A percentile compares a stretch with the other conserved stretches of the same genome.
Evolutionary conservation across 2,888 invertebrate species (phyloP).

Genomic region (Hemaris fuciformis): DNA sequence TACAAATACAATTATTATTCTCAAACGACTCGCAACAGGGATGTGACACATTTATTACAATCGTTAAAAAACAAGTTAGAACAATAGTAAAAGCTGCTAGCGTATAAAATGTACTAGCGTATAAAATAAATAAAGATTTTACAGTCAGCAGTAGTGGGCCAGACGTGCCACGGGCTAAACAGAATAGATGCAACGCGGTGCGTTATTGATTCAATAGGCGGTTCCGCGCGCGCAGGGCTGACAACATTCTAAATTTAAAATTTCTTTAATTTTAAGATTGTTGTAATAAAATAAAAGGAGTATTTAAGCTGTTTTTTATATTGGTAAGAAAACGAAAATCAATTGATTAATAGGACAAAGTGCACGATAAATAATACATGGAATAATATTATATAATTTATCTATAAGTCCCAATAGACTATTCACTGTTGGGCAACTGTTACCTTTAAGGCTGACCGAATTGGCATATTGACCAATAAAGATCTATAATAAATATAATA

Average conservation of each 20-base stretch:
- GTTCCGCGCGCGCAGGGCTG: constrained; percentile 38
- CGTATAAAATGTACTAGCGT: constrained; percentile 14
- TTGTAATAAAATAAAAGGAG: background rate
- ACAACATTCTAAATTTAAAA: background rate
- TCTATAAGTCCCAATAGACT: too few relatives aligned
- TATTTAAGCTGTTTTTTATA: too few relatives aligned
- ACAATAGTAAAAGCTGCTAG: constrained; percentile 1
- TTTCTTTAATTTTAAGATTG: background rate
- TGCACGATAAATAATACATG: too few relatives aligned
- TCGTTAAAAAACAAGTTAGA: constrained; percentile 1
- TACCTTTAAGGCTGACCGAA: too few relatives aligned
- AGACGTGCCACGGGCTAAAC: constrained; percentile 48
- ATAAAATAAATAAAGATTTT: constrained; percentile 35
- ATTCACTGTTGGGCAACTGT: too few relatives aligned
- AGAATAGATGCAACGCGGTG: constrained; percentile 50
- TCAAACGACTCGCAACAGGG: too few relatives aligned
- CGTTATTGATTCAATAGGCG: constrained; percentile 46
- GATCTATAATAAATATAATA: too few relatives aligned
- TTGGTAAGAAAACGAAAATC: too few relatives aligned
- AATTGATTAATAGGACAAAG: too few relatives aligned
- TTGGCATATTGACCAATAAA: too few relatives aligned
- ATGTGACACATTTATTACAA: background rate
- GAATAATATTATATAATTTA: too few relatives aligned
- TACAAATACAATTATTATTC: too few relatives aligned
- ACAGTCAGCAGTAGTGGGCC: constrained; percentile 34